phyloP scores from a whole-genome alignment of 2,888 invertebrate species.

The Mythimna ferrago region DNA sequence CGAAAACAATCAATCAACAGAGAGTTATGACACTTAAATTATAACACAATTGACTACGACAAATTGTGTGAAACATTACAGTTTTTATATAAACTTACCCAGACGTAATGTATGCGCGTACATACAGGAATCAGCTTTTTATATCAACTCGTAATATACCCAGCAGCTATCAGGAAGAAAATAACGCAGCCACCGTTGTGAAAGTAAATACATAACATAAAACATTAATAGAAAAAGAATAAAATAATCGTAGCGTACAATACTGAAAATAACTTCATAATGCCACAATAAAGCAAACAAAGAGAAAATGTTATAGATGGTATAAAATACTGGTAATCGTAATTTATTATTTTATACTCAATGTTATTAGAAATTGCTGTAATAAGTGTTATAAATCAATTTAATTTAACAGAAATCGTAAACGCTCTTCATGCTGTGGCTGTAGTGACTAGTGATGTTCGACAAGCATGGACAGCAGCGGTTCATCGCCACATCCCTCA shows the following conservation, averaged over 20 bases:
- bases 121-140: slow-evolving; percentile 41
- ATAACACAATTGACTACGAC: slow-evolving; percentile 60
- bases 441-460: neutral
- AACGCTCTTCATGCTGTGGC: neutral
- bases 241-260: slow-evolving; percentile 8
- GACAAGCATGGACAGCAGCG: slow-evolving; percentile 4
- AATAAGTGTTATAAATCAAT: slow-evolving; percentile 11
- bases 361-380: slow-evolving; percentile 22
- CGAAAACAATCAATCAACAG: slow-evolving; percentile 41
- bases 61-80: slow-evolving; percentile 65
- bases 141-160: slow-evolving; percentile 22
- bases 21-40: slow-evolving; percentile 42
- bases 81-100: slow-evolving; percentile 39
- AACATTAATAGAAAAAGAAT: neutral
- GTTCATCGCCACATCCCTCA: slow-evolving; percentile 19
- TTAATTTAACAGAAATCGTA: slow-evolving; percentile 1
- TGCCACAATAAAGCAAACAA: neutral
- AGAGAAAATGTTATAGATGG: slow-evolving; percentile 10
- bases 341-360: slow-evolving; percentile 14
- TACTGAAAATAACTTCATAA: neutral
- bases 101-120: slow-evolving; percentile 39
- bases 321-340: slow-evolving; percentile 25
- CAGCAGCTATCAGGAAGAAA: slow-evolving; percentile 27
- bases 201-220: slow-evolving; percentile 20
- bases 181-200: slow-evolving; percentile 9